Base-by-base conservation (phyloP, 1,140 invertebrate genomes). In the Lanistes nyassanus region DNA sequence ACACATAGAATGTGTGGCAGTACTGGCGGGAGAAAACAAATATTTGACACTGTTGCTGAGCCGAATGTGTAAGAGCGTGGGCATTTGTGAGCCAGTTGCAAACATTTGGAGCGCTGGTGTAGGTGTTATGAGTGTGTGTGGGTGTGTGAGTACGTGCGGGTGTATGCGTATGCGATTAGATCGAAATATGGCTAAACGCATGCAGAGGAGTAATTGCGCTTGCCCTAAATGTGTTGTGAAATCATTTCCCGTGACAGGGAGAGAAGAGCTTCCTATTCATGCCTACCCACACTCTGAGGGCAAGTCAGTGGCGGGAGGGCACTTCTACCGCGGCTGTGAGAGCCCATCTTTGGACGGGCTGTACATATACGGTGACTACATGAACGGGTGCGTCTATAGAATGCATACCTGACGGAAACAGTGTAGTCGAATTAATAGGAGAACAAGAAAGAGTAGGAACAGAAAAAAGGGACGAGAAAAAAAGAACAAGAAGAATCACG, bases 291-390 rank as follows among this genome's bases (percentile, higher is more conserved):
- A 89, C 76, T 76, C 68, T 23, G 76, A 81, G 7, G 88, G 88
- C 16, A 86, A 86, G 66, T 88, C 87, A 23, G 80, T 89, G 26
- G 88, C 85, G 23, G 88, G 87, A 3, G 88, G 88, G 0, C 80
- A 87, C 47, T 85, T 89, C 53, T 89, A 89, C 78, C 74, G 88
- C 60, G 88, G 88, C 11, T 89, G 88, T 79, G 78, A 83, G 13
- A 88, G 80, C 75, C 88, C 87, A 0, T 83, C 84, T 19, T 71
- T 88, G 0, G 79, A 85, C 60, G 88, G 88, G n/a, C 73, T 76
- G n/a, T 89, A 86, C 77, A 81, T 89, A 13, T 89, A 84, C 70
- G 88, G 84, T 29, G 88, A 89, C 67, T 88, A 81, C 60, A 80
- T 83, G 72, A 78, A 72, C 39, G 84, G 85, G 87, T 88, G 75